phyloP scores from a whole-genome alignment of 2,888 invertebrate genomes.

The Ypsolopha sequella region DNA sequence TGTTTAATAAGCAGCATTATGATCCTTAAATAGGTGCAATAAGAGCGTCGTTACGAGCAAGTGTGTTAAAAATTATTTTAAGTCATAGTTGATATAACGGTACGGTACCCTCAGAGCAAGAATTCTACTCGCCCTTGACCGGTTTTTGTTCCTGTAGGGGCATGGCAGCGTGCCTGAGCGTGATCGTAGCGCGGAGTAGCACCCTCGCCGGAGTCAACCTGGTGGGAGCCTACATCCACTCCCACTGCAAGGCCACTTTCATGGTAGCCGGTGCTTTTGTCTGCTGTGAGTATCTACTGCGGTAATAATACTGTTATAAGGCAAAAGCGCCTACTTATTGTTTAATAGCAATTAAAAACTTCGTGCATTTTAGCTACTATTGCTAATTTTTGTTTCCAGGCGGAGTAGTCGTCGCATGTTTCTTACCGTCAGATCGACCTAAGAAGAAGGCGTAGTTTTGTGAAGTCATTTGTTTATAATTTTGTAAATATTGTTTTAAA shows the following conservation, averaged over 20 bases:
- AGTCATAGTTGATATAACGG: too few species aligned
- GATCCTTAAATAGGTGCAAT: too few species aligned
- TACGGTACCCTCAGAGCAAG: too few species aligned
- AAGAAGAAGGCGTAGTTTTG: too few species aligned
- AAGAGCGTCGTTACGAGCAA: too few species aligned
- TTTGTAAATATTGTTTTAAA: too few species aligned
- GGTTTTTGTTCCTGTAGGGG: conserved; percentile 24
- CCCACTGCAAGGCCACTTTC: conserved; percentile 25
- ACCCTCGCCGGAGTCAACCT: conserved; percentile 52
- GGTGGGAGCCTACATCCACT: conserved; percentile 34
- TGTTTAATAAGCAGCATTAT: too few species aligned
- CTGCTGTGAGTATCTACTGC: conserved; percentile 17
- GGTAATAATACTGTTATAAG: too few species aligned
- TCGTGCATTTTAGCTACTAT: neutral
- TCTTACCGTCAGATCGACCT: conserved; percentile 20
- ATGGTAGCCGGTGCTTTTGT: conserved; percentile 19
- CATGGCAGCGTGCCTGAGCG: conserved; percentile 55
- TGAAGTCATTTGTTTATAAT: too few species aligned
- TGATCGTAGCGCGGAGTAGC: conserved; percentile 56
- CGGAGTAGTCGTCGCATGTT: conserved; percentile 12
- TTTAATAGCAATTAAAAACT: neutral
- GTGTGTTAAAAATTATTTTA: too few species aligned
- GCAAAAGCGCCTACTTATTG: too few species aligned
- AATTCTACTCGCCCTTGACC: neutral
- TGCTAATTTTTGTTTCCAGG: conserved; percentile 5